Base-by-base conservation (phyloP, 1,140 invertebrate genomes). In the Papilio xuthus region DNA sequence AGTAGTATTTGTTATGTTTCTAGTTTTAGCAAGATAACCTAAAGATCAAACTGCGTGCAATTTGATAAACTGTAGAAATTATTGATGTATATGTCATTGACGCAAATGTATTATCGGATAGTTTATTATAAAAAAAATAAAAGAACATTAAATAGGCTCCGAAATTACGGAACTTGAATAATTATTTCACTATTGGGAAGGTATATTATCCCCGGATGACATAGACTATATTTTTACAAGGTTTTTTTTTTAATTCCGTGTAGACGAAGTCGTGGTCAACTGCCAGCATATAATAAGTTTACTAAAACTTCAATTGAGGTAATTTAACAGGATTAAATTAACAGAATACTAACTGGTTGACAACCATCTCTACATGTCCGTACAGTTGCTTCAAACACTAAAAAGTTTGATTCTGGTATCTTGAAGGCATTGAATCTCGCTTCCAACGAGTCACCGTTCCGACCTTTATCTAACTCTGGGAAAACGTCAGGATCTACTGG, bases 391-490 rank as follows among this genome's bases (percentile, higher is more conserved):
- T 99, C 98, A 88, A 99, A 99, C 1, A 99, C 97, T 70, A 99
- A 90, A 94, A 98, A 98, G 90, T 98, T 98, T 0, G 98, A 98
- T 94, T 98, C 98, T 0, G 98, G 98, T 84, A 99, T 98, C 93
- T 99, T 99, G 85, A 98, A 99, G 2, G 98, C 98, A 93, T 98
- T 98, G 88, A 99, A 99, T 83, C 97, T 95, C 0, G 98, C 97
- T 94, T 98, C 98, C 9, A 98, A 93, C 12, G 97, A 98, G 85
- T 98, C 97, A 0, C 97, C 97, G 85, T 96, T 97, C 28, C 98
- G 95, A 1, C 97, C 95, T 87, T 97, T 96, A 86, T 98, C 98
- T 81, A 99, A 89, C 87, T 98, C 97, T 0, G 98, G 98, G 93
- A 99, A 99, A 0, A 99, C 97, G 88, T 97, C 98, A 53, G 97